Evolutionary conservation across 2,888 invertebrate species (phyloP), one percentile per base, ranked within the genome.

Genomic region (Callimorpha dominula): DNA sequence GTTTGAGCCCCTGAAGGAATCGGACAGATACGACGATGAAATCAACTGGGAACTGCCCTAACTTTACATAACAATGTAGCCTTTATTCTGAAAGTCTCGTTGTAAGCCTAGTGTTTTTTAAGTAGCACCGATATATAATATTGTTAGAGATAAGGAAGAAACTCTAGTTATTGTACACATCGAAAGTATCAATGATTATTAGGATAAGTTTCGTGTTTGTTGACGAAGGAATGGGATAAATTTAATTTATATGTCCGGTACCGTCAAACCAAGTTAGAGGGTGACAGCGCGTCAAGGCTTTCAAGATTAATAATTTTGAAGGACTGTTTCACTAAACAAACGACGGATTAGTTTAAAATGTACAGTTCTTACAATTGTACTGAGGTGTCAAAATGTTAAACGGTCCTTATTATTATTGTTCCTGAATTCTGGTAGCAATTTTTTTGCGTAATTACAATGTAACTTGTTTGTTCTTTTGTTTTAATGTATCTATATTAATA

Each of bases 41-140:
- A 87, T 95, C 82, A 96, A 96, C 85, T 97, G 97, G 97, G 96
- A 97, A 83, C 93, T 97, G 76, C 97, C 97, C 5, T 91, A 91
- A 88, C 43, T 80, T 60, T 70, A 68, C 65, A 73, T 70, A 70
- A 74, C 63, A 72, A 74, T 70, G 54, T 78, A 76, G 71, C 81
- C 74, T 81, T 81, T 76, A 62, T 60, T 42, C 43, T 63, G 40
- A 40, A 46, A 65, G 31, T 65, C 52, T 68, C 52, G 60, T 57
- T 65, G n/a, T 60, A 66, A 60, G 46, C 70, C 42, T 64, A 43
- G 20, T 70, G 70, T 46, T 64, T 9, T 64, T 67, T 65, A 65
- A 42, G 31, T n/a, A 63, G 20, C 62, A 67, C 12, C 67, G 52
- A 14, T 71, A 52, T 54, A n/a, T 46, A 49, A 66, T 66, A 42